Percentiles rank a stretch among this genome's conserved stretches.
These are phyloP conservation scores for Zygaena filipendulae DNA, from an alignment of 2,888 invertebrate genomes.

Conservation along the genomic window DNA sequence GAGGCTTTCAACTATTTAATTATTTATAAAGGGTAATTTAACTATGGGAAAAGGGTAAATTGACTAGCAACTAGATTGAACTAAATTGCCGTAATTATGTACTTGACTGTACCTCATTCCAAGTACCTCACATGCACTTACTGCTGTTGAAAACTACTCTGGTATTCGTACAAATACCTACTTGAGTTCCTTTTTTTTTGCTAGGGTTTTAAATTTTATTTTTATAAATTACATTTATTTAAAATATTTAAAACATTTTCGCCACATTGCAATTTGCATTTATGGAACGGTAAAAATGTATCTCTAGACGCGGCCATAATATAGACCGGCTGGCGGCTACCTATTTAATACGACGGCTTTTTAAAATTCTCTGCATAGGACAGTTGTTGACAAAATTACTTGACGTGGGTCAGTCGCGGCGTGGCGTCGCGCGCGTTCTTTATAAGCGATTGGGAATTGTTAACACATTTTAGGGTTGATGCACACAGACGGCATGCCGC, in stretches of 20 bases:
- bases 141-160: conserved; percentile 2
- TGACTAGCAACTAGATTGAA: no score
- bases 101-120: conserved; percentile 10
- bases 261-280: no score
- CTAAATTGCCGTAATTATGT: conserved; percentile 18
- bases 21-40: no score
- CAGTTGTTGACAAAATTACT: conserved; percentile 12
- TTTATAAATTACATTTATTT: background rate
- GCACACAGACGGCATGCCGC: background rate
- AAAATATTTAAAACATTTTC: background rate
- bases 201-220: background rate
- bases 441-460: no score
- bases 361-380: conserved; percentile 12
- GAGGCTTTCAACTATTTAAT: no score
- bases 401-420: conserved; percentile 12
- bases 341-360: conserved; percentile 10
- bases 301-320: no score
- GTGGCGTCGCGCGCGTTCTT: no score
- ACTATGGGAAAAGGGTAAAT: no score
- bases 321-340: no score
- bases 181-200: conserved; percentile 1
- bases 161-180: background rate
- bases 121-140: background rate
- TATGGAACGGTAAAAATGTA: background rate
- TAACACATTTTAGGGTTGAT: conserved; percentile 1